Evolutionary conservation across 1,140 invertebrate genomes (phyloP), one percentile per base, ranked within the genome.

Genomic region (Zaprionus gabonicus): DNA sequence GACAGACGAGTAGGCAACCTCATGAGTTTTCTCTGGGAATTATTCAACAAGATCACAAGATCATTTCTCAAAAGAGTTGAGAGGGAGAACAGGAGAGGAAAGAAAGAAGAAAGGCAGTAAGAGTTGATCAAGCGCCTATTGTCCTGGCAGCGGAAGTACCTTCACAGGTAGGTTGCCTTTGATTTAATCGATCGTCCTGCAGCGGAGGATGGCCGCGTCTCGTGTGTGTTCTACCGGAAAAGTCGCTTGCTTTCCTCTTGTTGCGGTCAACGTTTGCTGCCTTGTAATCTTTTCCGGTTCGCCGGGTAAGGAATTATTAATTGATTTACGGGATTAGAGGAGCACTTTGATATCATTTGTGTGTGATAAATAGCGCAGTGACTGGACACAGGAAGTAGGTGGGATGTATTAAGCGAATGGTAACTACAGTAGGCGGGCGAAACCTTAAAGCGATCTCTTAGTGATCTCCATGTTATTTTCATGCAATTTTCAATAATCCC

Each of bases 11-110:
- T 34, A 36, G 34, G 66, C 34, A 59, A 38, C 44, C 28, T 13
- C 65, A 76, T 62, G 44, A 59, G 63, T 13, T 56, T 64, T 65
- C 34, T 31, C 15, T 34, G 15, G 55, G 55, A 51, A 51, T 17
- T 34, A 46, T 55, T 85, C 78, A 91, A 91, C 90, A 77, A 76
- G 71, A 77, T 91, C 75, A 66, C 80, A 83, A 86, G 82, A 68
- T 83, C 88, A 76, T 91, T 91, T 91, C 81, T 91, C 80, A 91
- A 78, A 90, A 46, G 44, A 64, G 63, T 68, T 62, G 13, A 56
- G 57, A 20, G 9, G 17, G 31, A 57, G 7, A 34, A 9, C n/a
- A n/a, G 25, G 20, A 7, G 13, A 15, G 15, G 13, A 13, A 27
- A n/a, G 12, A 56, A 36, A 51, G 36, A 23, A 51, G 41, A 17